Percentiles rank a stretch among this genome's conserved stretches.
phyloP scores from a whole-genome alignment of 2,113 vertebrate genomes.

The Erinaceus europaeus region DNA sequence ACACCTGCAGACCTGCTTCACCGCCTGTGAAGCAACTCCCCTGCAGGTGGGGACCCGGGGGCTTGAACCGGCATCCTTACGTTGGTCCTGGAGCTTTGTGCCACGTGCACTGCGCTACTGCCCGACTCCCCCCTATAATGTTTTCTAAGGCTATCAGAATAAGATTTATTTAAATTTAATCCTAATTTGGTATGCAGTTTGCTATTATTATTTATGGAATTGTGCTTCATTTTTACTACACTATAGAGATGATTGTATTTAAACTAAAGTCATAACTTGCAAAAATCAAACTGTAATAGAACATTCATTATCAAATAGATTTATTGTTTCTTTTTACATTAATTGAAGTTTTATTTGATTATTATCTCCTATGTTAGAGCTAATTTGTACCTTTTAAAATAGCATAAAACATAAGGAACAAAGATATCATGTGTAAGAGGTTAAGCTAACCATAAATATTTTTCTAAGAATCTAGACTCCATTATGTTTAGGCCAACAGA shows the following conservation, averaged over 20 bases:
- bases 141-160: constrained; percentile 5
- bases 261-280: constrained; percentile 2
- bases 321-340: constrained; percentile 6
- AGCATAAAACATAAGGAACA: neutral
- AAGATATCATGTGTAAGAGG: neutral
- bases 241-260: constrained; percentile 18
- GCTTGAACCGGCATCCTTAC: too few relatives aligned
- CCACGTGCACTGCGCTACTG: too few relatives aligned
- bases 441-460: constrained; percentile 17
- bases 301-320: constrained; percentile 28
- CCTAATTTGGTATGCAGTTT: constrained; percentile 12
- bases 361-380: constrained; percentile 26
- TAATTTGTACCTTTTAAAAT: constrained; percentile 49
- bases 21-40: too few relatives aligned
- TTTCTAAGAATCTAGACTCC: neutral
- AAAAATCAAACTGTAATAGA: constrained; percentile 46
- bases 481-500: constrained; percentile 35
- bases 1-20: too few relatives aligned
- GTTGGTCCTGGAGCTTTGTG: too few relatives aligned
- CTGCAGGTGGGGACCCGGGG: too few relatives aligned
- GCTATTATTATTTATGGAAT: constrained; percentile 16
- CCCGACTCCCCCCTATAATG: too few relatives aligned
- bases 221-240: neutral
- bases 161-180: constrained; percentile 32
- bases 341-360: constrained; percentile 47